Conservation (phyloP, 2,113 vertebrate species). For the Azemiops feae region DNA sequence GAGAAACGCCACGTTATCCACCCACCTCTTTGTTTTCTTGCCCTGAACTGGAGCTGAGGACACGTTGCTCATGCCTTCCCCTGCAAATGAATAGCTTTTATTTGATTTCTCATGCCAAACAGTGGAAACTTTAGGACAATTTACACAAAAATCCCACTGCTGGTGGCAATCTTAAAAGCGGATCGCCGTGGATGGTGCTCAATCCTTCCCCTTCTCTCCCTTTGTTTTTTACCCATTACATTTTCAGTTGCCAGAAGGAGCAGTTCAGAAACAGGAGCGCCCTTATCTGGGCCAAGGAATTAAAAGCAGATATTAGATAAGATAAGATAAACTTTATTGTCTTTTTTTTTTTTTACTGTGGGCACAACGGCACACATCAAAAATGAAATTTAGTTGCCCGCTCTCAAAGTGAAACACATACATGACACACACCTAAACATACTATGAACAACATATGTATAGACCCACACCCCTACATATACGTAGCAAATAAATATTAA, state of each 20-base stretch:
- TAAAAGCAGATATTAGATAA: not conserved
- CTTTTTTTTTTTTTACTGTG: no score
- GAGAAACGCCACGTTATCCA: not conserved
- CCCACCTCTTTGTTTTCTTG: not conserved
- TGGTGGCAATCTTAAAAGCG: not conserved
- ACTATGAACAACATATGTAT: no score
- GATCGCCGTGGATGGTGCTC: not conserved
- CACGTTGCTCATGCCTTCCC: not conserved
- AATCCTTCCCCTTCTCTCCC: not conserved
- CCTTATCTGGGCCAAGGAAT: not conserved
- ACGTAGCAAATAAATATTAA: no score
- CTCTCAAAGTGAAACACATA: no score
- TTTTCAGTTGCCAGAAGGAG: not conserved
- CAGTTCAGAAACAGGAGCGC: not conserved
- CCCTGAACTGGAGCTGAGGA: not conserved
- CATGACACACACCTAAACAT: no score
- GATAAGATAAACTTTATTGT: no score
- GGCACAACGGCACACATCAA: no score
- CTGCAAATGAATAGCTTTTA: not conserved
- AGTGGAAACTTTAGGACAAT: not conserved
- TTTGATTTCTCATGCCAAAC: not conserved
- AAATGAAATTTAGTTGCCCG: no score
- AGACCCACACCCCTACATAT: no score
- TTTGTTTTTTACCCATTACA: no score
- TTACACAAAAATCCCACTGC: not conserved